Evolutionary conservation across 2,113 vertebrate species (phyloP).

Genomic region (Antechinus flavipes): DNA sequence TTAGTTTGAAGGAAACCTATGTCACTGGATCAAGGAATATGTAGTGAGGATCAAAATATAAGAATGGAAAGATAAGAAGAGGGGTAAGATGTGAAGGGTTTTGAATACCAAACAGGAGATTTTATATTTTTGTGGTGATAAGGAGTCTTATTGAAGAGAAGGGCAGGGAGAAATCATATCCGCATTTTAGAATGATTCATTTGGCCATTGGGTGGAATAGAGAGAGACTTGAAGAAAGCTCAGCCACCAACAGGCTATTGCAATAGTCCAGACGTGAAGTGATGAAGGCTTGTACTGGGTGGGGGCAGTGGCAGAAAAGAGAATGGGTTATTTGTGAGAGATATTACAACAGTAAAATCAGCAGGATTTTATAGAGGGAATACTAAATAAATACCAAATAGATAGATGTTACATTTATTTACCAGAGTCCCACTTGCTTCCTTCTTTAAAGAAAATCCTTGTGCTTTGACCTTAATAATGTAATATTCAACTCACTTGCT

Average conservation of each 20-base stretch:
- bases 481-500: background rate
- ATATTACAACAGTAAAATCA: background rate
- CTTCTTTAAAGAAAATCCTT: background rate
- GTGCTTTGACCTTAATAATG: constrained; percentile 2
- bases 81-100: background rate
- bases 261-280: background rate
- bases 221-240: background rate
- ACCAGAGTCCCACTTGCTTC: background rate
- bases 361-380: background rate
- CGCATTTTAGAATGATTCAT: background rate
- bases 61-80: background rate
- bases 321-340: background rate
- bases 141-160: background rate
- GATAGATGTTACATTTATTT: background rate
- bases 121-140: background rate
- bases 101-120: background rate
- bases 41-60: background rate
- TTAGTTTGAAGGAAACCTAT: background rate
- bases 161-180: background rate
- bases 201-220: background rate
- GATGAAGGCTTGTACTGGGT: background rate
- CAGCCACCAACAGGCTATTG: background rate
- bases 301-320: background rate
- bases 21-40: background rate
- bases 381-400: background rate